Conservation (phyloP, 2,888 invertebrate species). For the Conops quadrifasciatus region DNA sequence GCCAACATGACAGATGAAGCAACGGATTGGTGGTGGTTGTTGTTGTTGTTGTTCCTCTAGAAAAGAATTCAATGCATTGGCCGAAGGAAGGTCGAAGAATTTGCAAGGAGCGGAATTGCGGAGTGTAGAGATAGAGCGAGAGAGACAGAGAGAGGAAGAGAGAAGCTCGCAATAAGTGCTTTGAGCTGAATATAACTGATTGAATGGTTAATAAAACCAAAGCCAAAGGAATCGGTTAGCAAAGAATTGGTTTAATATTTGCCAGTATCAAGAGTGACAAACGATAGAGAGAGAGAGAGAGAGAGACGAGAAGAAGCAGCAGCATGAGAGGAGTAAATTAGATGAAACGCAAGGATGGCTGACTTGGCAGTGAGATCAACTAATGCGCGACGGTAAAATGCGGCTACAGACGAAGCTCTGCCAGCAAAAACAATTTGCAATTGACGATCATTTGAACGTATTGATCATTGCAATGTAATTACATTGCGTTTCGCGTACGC, state of each 20-base stretch:
- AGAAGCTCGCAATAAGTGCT: slow-evolving; percentile 13
- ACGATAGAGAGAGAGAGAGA: not conserved
- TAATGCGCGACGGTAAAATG: slow-evolving; percentile 2
- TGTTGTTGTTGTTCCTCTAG: slow-evolving; percentile 9
- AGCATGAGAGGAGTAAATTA: not conserved
- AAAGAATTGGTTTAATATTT: slow-evolving; percentile 4
- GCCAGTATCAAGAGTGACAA: not conserved
- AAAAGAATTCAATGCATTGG: not conserved
- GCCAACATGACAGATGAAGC: slow-evolving; percentile 33
- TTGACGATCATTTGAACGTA: slow-evolving; percentile 27
- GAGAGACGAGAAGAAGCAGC: not conserved
- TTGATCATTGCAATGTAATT: slow-evolving; percentile 30
- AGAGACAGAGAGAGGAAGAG: not conserved
- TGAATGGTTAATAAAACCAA: slow-evolving; percentile 30
- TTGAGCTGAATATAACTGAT: slow-evolving; percentile 28
- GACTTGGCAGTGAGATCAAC: not conserved
- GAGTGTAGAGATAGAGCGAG: not conserved
- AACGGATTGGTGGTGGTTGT: not conserved
- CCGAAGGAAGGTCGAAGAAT: not conserved
- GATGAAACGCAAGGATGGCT: not conserved
- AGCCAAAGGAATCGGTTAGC: slow-evolving; percentile 20
- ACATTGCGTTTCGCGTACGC: slow-evolving; percentile 15
- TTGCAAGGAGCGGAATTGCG: not conserved
- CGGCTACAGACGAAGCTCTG: slow-evolving; percentile 4
- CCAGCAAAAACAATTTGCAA: slow-evolving; percentile 12